Evolutionary conservation across 1,140 invertebrate species (phyloP), one percentile per base, ranked within the genome.

Genomic region (Anthonomus grandis): DNA sequence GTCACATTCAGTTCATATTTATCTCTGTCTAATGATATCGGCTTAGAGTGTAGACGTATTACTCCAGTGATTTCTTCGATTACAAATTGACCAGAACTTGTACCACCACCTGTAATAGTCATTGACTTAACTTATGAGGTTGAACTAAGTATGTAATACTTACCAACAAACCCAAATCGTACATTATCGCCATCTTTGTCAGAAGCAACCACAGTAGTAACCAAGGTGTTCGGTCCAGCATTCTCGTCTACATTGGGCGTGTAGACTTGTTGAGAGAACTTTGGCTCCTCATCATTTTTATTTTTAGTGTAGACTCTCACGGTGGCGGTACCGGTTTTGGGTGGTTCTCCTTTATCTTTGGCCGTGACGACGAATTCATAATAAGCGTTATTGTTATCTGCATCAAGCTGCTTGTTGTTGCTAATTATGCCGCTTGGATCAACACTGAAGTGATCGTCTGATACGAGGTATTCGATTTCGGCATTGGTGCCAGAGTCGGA

Each of bases 161-260:
- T 53, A 59, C 57, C 92, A 12, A 94, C 91, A 72, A 96, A 96
- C 18, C 93, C 91, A 71, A 95, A 96, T 9, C 91, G 78, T 0
- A 96, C 92, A 76, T 93, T 94, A 69, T 96, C 93, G 42, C 93
- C 93, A 72, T 96, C 93, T 76, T 95, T 96, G 70, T 96, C 93
- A 2, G 91, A 95, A 0, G 93, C 93, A 0, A 95, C 92, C 0
- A 95, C 93, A 10, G 93, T 96, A 6, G 93, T 95, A 0, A 95
- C 93, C 6, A 96, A 76, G 2, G 93, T 95, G 67, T 93, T 94
- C 0, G 92, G 90, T 2, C 93, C 93, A 10, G 93, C 93, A 74
- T 95, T 96, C 75, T 95, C 93, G 72, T 96, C 93, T 1, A 95
- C 92, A 75, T 95, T 96, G 0, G 93, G 93, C 1, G 93, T 95